Evolutionary conservation across 2,888 invertebrate genomes (phyloP).

Genomic region (Chironomus riparius): DNA sequence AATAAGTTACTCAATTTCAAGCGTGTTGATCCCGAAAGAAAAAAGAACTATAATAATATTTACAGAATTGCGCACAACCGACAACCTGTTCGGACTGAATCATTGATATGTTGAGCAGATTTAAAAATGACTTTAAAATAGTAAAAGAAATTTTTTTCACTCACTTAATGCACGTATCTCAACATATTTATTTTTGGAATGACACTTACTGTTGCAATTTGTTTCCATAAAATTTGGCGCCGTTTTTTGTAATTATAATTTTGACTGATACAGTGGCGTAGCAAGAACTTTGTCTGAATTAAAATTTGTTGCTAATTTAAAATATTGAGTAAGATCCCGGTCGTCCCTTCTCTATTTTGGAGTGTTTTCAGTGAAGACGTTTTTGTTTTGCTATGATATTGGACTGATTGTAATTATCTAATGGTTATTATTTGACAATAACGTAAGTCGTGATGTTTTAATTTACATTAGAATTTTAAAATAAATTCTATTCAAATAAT

Average conservation of each 20-base stretch:
- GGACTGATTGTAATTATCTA: background rate
- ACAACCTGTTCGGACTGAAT: background rate
- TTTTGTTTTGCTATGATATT: no score
- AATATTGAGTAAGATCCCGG: no score
- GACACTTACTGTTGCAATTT: background rate
- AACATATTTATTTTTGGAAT: background rate
- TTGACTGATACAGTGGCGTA: no score
- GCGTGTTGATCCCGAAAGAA: slow-evolving; percentile 23
- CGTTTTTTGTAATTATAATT: background rate
- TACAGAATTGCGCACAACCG: slow-evolving; percentile 4
- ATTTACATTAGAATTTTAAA: background rate
- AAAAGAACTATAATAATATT: slow-evolving; percentile 5
- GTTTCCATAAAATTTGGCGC: background rate
- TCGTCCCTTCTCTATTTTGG: no score
- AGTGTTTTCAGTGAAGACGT: no score
- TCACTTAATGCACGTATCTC: background rate
- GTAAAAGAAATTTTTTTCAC: background rate
- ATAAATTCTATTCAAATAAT: no score
- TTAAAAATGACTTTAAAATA: background rate
- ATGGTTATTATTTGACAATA: background rate
- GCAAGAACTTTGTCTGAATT: no score
- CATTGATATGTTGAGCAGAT: background rate
- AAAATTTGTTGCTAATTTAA: no score
- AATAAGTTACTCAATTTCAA: slow-evolving; percentile 20
- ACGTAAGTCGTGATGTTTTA: background rate